Base-by-base conservation (phyloP, 2,888 invertebrate species). In the Conchocele bisecta region DNA sequence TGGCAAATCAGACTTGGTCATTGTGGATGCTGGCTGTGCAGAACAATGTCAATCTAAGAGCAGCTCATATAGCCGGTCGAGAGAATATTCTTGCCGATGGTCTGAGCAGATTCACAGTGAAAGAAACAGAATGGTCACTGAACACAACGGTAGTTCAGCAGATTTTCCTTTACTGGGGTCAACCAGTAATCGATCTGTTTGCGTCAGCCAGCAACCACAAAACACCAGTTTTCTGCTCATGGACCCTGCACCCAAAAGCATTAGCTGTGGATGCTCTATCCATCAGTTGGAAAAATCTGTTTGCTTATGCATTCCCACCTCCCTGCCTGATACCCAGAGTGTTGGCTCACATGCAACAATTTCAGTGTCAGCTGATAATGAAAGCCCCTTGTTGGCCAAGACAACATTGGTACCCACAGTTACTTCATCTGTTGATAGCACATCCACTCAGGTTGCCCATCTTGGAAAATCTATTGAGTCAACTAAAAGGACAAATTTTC, bases 291-390 rank as follows among this genome's bases (percentile, higher is more conserved):
- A n/a, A n/a, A n/a, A n/a, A n/a, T n/a, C n/a, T n/a, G n/a, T n/a
- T n/a, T n/a, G n/a, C n/a, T n/a, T n/a, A n/a, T n/a, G n/a, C n/a
- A n/a, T n/a, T n/a, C n/a, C n/a, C n/a, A n/a, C n/a, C n/a, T n/a
- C n/a, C n/a, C n/a, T n/a, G n/a, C n/a, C 35, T 74, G 42, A 70
- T 77, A 22, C 73, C 67, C 3, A 56, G 41, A 57, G 54, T 73
- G 20, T 60, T 75, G 5, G 20, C 41, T 9, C 46, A 58, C 24
- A 58, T 61, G 51, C 50, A 37, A 37, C 22, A 37, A 26, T 61
- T 24, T 39, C 50, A 39, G 3, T 50, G 61, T 51, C 39, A 35
- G 33, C 26, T 61, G 15, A 61, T 51, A 22, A 26, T 61, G 39
- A 61, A 51, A 50, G 39, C 50, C 13, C 51, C 51, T 2, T 28